Conservation (phyloP, 2,113 vertebrate genomes). For the Menidia beryllina region DNA sequence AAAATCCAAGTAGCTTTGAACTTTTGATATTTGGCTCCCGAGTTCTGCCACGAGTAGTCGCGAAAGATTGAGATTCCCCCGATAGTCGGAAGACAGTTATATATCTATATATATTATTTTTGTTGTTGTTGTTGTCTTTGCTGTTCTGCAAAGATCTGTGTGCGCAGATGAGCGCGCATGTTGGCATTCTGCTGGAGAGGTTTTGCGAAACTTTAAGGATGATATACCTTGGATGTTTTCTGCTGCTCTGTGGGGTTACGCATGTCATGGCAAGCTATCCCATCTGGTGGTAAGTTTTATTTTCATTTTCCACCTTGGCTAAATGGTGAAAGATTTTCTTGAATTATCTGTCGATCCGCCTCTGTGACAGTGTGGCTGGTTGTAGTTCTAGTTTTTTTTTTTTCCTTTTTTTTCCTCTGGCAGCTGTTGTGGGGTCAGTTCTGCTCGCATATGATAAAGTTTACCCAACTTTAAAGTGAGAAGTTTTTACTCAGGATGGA, state of each 20-base stretch:
- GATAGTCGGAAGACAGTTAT: slow-evolving; percentile 30
- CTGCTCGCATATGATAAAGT: neutral
- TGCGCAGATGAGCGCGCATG: slow-evolving; percentile 76
- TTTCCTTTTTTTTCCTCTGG: too few relatives aligned
- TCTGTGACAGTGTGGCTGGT: neutral
- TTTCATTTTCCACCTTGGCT: slow-evolving; percentile 21
- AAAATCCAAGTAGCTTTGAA: slow-evolving; percentile 72
- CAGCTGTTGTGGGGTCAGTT: slow-evolving; percentile 3
- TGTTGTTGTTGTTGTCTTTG: slow-evolving; percentile 17
- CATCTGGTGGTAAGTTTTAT: slow-evolving; percentile 93
- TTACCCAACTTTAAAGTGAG: slow-evolving; percentile 17
- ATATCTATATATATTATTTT: slow-evolving; percentile 38
- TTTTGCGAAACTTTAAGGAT: slow-evolving; percentile 86
- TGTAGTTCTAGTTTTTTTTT: neutral
- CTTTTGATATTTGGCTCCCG: slow-evolving; percentile 85
- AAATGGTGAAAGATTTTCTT: neutral
- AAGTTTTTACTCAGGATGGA: neutral
- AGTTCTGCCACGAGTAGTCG: slow-evolving; percentile 79
- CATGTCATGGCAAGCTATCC: slow-evolving; percentile 90
- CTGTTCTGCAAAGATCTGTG: slow-evolving; percentile 57
- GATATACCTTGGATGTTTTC: slow-evolving; percentile 89
- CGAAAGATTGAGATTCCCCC: slow-evolving; percentile 59
- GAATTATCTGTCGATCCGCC: neutral
- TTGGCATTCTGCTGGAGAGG: slow-evolving; percentile 73
- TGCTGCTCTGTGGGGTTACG: slow-evolving; percentile 86